Conservation (phyloP, 2,113 vertebrate genomes). For the Anarrhichthys ocellatus region DNA sequence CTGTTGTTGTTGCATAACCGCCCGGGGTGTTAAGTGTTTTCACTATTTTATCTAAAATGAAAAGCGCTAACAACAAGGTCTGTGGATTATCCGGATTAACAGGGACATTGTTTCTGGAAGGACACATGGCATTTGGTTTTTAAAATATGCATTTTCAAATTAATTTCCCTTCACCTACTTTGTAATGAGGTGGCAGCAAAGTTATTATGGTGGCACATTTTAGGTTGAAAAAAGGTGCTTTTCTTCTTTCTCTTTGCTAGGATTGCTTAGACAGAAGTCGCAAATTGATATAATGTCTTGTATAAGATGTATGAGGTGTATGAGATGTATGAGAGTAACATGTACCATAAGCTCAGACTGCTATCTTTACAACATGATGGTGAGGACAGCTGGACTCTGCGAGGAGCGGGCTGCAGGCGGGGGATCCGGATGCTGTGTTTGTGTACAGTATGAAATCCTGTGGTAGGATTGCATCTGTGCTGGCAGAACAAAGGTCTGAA, state of each 20-base stretch:
- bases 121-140: neutral
- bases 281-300: neutral
- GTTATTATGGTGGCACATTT: neutral
- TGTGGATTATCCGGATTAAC: conserved; percentile 17
- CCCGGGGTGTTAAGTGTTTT: neutral
- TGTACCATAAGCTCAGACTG: conserved; percentile 37
- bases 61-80: conserved; percentile 2
- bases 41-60: neutral
- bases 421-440: conserved; percentile 71
- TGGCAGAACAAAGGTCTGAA: conserved; percentile 77
- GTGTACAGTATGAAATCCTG: conserved; percentile 75
- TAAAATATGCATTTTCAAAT: neutral
- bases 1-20: neutral
- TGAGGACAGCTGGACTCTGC: conserved; percentile 61
- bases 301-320: neutral
- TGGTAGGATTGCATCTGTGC: conserved; percentile 74
- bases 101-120: neutral
- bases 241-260: neutral
- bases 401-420: conserved; percentile 56
- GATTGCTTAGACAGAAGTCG: neutral
- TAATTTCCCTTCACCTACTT: neutral
- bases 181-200: neutral
- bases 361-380: conserved; percentile 48
- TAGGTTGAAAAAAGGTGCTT: neutral
- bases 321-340: neutral